Conservation (phyloP, 1,140 invertebrate genomes). For the Drosophila varians region DNA sequence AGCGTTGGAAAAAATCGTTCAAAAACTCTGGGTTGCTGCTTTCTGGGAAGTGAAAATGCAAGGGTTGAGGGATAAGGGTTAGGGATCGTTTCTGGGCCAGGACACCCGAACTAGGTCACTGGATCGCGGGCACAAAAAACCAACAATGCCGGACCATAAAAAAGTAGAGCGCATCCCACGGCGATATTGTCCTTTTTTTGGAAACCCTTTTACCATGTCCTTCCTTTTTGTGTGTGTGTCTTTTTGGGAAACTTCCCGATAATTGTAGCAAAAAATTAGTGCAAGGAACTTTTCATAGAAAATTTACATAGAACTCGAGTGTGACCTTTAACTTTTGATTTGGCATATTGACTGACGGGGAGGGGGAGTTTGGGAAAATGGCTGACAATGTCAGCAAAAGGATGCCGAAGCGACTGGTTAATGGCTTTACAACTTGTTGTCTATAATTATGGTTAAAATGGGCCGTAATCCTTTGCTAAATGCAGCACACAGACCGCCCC, state of each 20-base stretch:
- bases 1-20: constrained; percentile 23
- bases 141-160: constrained; percentile 62
- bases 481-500: constrained; percentile 66
- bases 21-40: constrained; percentile 3
- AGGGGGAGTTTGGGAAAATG: constrained; percentile 2
- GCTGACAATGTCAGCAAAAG: constrained; percentile 12
- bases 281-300: constrained; percentile 21
- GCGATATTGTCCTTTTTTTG: constrained; percentile 25
- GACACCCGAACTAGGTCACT: constrained; percentile 75
- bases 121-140: constrained; percentile 57
- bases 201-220: constrained; percentile 34
- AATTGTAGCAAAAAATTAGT: constrained; percentile 78
- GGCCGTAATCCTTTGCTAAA: constrained; percentile 81
- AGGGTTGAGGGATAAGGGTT: constrained; percentile 23
- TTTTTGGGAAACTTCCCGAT: constrained; percentile 17
- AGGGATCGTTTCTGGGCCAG: constrained; percentile 5
- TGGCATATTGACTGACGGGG: constrained; percentile 64
- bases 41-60: constrained; percentile 3
- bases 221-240: constrained; percentile 21
- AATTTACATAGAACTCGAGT: constrained; percentile 69
- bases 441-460: constrained; percentile 81
- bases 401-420: constrained; percentile 23
- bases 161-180: constrained; percentile 70
- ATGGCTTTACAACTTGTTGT: constrained; percentile 83
- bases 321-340: constrained; percentile 79